A percentile compares a stretch with the other conserved stretches of the same genome.
These are phyloP conservation scores for Drosophila orena DNA, from an alignment of 1,140 invertebrate species.

Conservation along the genomic window DNA sequence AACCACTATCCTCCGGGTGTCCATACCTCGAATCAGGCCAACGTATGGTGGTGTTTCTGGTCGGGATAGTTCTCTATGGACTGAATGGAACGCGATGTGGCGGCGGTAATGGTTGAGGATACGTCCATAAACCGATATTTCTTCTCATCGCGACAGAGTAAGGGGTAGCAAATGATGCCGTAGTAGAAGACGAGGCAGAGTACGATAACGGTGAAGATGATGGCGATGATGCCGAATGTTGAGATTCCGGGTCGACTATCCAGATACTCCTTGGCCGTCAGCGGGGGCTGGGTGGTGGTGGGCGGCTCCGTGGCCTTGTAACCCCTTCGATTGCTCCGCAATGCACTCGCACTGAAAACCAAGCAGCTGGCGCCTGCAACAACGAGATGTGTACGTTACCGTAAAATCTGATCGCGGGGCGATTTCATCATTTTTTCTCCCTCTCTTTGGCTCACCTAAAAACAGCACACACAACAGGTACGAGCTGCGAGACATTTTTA, in stretches of 20 bases:
- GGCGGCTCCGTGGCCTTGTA: constrained; percentile 49
- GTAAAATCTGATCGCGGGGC: constrained; percentile 3
- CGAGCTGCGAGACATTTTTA: constrained; percentile 59
- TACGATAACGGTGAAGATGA: constrained; percentile 86
- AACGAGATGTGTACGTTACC: constrained; percentile 22
- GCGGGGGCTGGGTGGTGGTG: constrained; percentile 52
- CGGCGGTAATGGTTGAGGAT: constrained; percentile 85
- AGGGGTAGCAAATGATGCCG: constrained; percentile 87
- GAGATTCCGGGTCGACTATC: constrained; percentile 85
- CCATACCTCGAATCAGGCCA: constrained; percentile 48
- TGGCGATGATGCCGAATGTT: constrained; percentile 87
- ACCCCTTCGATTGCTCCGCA: constrained; percentile 22
- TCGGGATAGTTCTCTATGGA: constrained; percentile 83
- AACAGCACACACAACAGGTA: constrained; percentile 56
- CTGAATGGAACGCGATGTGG: constrained; percentile 81
- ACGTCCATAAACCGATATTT: constrained; percentile 88
- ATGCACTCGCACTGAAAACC: constrained; percentile 41
- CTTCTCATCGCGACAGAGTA: constrained; percentile 86
- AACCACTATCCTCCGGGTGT: neutral
- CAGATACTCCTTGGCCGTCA: constrained; percentile 83
- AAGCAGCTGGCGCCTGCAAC: constrained; percentile 63
- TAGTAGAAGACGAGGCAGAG: constrained; percentile 87
- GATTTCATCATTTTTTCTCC: constrained; percentile 1
- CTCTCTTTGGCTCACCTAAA: constrained; percentile 45
- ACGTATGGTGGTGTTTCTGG: constrained; percentile 73